These are phyloP conservation scores for Brachionus manjavacas DNA, from an alignment of 1,140 invertebrate genomes.

Conservation along the genomic window DNA sequence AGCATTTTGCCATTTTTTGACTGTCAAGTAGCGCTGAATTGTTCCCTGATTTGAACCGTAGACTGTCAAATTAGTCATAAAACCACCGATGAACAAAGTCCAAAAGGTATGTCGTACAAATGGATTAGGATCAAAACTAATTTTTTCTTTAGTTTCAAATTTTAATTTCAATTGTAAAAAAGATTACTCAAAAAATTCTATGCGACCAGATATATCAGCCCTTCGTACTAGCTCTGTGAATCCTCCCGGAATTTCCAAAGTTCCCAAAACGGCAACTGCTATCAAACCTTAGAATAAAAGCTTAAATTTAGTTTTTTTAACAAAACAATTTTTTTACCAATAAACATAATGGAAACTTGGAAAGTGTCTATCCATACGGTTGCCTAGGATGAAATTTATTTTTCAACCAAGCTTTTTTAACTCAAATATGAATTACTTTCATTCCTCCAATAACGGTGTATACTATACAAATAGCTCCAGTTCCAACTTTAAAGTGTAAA, in stretches of 20 bases:
- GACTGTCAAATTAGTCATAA: slow-evolving; percentile 82
- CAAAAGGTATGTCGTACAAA: slow-evolving; percentile 77
- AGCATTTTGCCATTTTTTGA: slow-evolving; percentile 53
- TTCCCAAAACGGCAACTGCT: slow-evolving; percentile 59
- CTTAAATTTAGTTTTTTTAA: not conserved
- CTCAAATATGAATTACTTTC: slow-evolving; percentile 60
- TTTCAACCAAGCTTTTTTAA: not conserved
- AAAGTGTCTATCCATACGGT: slow-evolving; percentile 70
- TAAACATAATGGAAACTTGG: slow-evolving; percentile 77
- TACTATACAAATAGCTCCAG: slow-evolving; percentile 33
- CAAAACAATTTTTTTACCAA: slow-evolving; percentile 61
- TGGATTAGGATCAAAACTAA: slow-evolving; percentile 64
- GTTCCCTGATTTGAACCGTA: slow-evolving; percentile 89
- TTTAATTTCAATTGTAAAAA: not conserved
- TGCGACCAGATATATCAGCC: not conserved
- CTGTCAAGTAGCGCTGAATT: slow-evolving; percentile 82
- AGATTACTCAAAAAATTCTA: slow-evolving; percentile 39
- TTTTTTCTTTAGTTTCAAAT: not conserved
- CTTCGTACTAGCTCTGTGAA: slow-evolving; percentile 49
- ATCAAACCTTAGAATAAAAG: slow-evolving; percentile 50
- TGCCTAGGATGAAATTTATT: not conserved
- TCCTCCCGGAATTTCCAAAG: not conserved
- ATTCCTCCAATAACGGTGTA: slow-evolving; percentile 65
- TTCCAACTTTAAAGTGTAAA: slow-evolving; percentile 14
- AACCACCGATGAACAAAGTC: slow-evolving; percentile 79